A percentile compares a stretch with the other conserved stretches of the same genome.
These are phyloP conservation scores for Eunapius fragilis DNA, from an alignment of 37 sponge, comb jelly and placozoan species.

Conservation along the genomic window DNA sequence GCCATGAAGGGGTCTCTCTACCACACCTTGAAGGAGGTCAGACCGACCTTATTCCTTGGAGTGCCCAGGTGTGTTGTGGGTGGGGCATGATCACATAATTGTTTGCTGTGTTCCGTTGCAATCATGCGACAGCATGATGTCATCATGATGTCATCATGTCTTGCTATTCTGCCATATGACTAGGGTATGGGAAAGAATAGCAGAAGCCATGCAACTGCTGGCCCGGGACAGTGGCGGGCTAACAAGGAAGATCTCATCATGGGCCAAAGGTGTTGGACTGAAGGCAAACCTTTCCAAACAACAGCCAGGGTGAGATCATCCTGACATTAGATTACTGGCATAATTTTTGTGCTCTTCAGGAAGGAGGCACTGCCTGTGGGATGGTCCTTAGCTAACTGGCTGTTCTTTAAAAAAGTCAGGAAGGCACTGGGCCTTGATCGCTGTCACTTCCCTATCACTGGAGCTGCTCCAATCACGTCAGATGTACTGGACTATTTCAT, in stretches of 20 bases:
- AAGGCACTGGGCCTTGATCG: constrained; percentile 76
- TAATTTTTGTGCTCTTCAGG: background rate
- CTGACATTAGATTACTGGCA: background rate
- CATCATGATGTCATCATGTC: no score
- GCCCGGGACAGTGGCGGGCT: constrained; percentile 38
- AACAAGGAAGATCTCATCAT: constrained; percentile 64
- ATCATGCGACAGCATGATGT: background rate
- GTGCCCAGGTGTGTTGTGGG: constrained; percentile 77
- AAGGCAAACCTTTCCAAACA: constrained; percentile 58
- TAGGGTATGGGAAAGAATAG: constrained; percentile 91
- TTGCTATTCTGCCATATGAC: background rate
- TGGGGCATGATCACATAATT: no score
- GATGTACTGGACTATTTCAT: constrained; percentile 89
- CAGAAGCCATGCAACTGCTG: constrained; percentile 70
- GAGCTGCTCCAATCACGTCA: constrained; percentile 89
- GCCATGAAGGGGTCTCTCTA: constrained; percentile 90
- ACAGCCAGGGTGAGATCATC: constrained; percentile 54
- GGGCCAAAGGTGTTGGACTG: constrained; percentile 86
- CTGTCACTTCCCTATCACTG: constrained; percentile 79
- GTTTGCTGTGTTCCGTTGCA: background rate
- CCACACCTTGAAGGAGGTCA: constrained; percentile 88
- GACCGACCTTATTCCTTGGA: constrained; percentile 89
- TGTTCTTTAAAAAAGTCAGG: constrained; percentile 68
- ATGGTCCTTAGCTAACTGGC: constrained; percentile 63
- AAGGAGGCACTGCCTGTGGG: constrained; percentile 47